phyloP scores from a whole-genome alignment of 1,140 invertebrate genomes.

The Trichogramma pretiosum region DNA sequence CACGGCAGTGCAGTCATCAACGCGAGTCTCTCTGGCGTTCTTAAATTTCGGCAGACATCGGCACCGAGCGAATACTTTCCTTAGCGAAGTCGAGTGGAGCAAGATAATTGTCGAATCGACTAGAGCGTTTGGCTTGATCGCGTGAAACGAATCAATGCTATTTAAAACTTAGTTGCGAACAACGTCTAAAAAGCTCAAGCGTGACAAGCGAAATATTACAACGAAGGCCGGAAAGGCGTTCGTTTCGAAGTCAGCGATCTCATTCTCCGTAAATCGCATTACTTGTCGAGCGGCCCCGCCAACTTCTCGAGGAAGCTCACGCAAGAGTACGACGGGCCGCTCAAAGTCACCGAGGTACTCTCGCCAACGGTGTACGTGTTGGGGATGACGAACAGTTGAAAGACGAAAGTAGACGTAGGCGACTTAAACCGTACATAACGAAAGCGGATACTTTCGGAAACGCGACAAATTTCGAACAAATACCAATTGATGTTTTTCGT shows the following conservation, averaged over 20 bases:
- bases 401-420: neutral
- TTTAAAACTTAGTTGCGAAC: neutral
- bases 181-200: neutral
- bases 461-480: too few relatives aligned
- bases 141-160: neutral
- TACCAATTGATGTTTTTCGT: too few relatives aligned
- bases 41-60: slow-evolving; percentile 29
- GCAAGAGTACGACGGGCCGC: neutral
- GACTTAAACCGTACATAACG: too few relatives aligned
- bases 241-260: neutral
- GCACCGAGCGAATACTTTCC: neutral
- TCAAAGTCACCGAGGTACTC: neutral
- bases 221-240: neutral
- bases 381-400: neutral
- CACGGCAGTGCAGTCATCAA: slow-evolving; percentile 23
- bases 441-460: too few relatives aligned
- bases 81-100: neutral
- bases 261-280: neutral
- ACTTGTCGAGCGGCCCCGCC: neutral
- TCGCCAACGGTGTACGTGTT: neutral
- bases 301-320: neutral
- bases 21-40: slow-evolving; percentile 30
- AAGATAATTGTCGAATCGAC: too few relatives aligned
- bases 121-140: neutral
- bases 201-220: neutral